Conservation (phyloP, 2,888 invertebrate species). For the Prosapia bicincta region DNA sequence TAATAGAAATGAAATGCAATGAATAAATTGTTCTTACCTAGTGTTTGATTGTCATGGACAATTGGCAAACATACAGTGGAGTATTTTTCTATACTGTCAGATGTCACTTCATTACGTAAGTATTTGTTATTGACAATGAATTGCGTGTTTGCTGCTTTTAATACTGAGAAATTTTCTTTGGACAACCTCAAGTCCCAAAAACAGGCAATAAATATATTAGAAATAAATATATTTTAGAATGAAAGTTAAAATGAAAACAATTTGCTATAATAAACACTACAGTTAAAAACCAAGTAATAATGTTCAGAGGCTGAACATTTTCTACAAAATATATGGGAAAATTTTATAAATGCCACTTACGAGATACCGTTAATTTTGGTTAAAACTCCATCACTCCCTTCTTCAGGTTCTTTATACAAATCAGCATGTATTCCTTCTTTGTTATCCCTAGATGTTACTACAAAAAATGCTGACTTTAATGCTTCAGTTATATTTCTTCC, state of each 20-base stretch:
- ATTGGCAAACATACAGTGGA: neutral
- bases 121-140: neutral
- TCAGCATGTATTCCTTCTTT: neutral
- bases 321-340: no score
- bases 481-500: neutral
- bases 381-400: neutral
- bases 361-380: neutral
- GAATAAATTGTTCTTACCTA: no score
- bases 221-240: no score
- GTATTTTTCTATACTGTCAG: neutral
- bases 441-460: neutral
- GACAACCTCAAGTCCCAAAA: neutral
- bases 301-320: no score
- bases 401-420: neutral
- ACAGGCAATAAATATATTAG: neutral
- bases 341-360: no score
- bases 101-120: neutral
- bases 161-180: neutral
- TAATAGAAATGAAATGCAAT: no score
- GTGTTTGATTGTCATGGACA: neutral
- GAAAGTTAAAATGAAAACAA: no score
- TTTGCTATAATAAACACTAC: no score
- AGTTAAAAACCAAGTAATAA: no score
- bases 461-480: neutral
- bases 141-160: neutral